phyloP scores from a whole-genome alignment of 2,888 invertebrate species.

The Glyphotaelius pellucidus region DNA sequence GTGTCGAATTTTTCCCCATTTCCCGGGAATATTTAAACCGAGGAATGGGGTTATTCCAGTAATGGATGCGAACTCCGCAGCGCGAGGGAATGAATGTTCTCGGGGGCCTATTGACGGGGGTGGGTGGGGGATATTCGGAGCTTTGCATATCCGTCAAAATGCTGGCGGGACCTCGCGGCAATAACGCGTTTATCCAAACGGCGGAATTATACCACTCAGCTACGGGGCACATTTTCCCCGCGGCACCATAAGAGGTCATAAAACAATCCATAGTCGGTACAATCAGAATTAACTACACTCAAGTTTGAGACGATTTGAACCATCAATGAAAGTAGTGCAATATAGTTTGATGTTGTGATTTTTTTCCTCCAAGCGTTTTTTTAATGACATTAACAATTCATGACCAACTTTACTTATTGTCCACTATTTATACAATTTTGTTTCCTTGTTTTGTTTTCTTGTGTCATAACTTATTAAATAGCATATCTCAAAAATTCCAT shows the following conservation, averaged over 20 bases:
- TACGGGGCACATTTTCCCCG: constrained; percentile 37
- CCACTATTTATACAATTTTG: too few relatives aligned
- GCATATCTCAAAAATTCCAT: too few relatives aligned
- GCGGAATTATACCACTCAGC: constrained; percentile 62
- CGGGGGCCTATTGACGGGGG: neutral
- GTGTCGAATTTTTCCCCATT: constrained; percentile 9
- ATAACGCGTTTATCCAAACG: constrained; percentile 63
- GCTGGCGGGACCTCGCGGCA: constrained; percentile 33
- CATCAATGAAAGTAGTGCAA: neutral
- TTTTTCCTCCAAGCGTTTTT: too few relatives aligned
- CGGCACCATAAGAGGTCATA: constrained; percentile 56
- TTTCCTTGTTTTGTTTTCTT: too few relatives aligned
- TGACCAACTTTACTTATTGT: too few relatives aligned
- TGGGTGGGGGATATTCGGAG: neutral
- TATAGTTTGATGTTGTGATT: too few relatives aligned
- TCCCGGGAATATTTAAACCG: neutral
- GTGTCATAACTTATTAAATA: too few relatives aligned
- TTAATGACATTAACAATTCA: too few relatives aligned
- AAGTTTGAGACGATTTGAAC: neutral
- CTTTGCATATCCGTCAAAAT: constrained; percentile 49
- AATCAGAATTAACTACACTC: neutral
- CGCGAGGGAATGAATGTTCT: constrained; percentile 2
- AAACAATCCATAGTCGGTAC: constrained; percentile 55
- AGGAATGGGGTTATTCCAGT: constrained; percentile 21
- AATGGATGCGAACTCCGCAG: constrained; percentile 5